These are phyloP conservation scores for Polydrusus cervinus DNA, from an alignment of 2,888 invertebrate species.

Conservation along the genomic window DNA sequence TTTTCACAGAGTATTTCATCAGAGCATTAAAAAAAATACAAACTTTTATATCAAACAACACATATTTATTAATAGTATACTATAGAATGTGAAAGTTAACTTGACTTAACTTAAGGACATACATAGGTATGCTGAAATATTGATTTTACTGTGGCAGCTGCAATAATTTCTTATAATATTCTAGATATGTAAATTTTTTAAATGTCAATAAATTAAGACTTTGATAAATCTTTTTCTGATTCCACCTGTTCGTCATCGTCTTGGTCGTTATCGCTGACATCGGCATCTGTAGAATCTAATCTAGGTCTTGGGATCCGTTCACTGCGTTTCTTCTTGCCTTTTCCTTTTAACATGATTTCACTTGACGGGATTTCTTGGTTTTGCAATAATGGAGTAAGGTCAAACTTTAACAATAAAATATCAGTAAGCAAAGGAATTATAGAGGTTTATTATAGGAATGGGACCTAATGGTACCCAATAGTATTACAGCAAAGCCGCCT, in stretches of 20 bases:
- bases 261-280: conserved; percentile 1
- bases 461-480: too few species aligned
- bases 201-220: conserved; percentile 48
- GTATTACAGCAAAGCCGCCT: too few species aligned
- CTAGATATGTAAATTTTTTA: conserved; percentile 46
- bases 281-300: conserved; percentile 8
- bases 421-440: neutral
- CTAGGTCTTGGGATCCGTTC: neutral
- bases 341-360: neutral
- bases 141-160: conserved; percentile 44
- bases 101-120: neutral
- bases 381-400: neutral
- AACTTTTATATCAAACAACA: too few species aligned
- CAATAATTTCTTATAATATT: conserved; percentile 37
- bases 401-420: conserved; percentile 2
- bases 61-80: too few species aligned
- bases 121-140: conserved; percentile 6
- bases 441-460: too few species aligned
- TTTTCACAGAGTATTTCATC: too few species aligned
- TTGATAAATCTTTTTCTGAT: conserved; percentile 25
- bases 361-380: neutral
- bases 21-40: too few species aligned
- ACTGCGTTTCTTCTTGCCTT: too few species aligned
- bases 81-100: neutral
- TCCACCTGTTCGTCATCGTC: neutral